These are phyloP conservation scores for Charanyca ferruginea DNA, from an alignment of 2,888 invertebrate genomes.

Conservation along the genomic window DNA sequence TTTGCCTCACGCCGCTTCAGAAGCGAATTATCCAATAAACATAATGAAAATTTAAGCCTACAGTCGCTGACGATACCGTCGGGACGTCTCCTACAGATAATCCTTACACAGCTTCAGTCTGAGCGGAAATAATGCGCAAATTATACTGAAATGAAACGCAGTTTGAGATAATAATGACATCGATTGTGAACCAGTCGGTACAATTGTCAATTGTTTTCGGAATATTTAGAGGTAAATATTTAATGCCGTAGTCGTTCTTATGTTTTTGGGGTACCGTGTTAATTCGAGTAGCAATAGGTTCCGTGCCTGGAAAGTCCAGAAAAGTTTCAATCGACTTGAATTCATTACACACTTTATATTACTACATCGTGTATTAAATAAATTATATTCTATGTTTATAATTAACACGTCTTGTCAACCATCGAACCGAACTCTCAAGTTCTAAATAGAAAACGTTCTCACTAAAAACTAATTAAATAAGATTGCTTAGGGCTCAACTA, in stretches of 20 bases:
- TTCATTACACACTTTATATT: no score
- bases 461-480: no score
- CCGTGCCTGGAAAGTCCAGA: no score
- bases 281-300: not conserved
- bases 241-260: not conserved
- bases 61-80: constrained; percentile 80
- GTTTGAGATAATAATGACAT: constrained; percentile 66
- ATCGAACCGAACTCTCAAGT: no score
- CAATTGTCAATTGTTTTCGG: constrained; percentile 50
- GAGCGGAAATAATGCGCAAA: constrained; percentile 80
- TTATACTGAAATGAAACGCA: constrained; percentile 73
- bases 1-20: constrained; percentile 82
- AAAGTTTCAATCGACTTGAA: no score
- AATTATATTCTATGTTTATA: no score
- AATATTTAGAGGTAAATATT: constrained; percentile 38
- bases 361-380: no score
- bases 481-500: no score
- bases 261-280: constrained; percentile 18
- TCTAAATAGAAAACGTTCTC: no score
- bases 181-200: constrained; percentile 57
- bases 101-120: constrained; percentile 78
- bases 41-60: constrained; percentile 91
- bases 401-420: no score
- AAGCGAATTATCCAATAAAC: constrained; percentile 90
- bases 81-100: constrained; percentile 86